A percentile compares a stretch with the other conserved stretches of the same genome.
These are phyloP conservation scores for Nothobranchius furzeri DNA, from an alignment of 2,113 vertebrate genomes.

Conservation along the genomic window DNA sequence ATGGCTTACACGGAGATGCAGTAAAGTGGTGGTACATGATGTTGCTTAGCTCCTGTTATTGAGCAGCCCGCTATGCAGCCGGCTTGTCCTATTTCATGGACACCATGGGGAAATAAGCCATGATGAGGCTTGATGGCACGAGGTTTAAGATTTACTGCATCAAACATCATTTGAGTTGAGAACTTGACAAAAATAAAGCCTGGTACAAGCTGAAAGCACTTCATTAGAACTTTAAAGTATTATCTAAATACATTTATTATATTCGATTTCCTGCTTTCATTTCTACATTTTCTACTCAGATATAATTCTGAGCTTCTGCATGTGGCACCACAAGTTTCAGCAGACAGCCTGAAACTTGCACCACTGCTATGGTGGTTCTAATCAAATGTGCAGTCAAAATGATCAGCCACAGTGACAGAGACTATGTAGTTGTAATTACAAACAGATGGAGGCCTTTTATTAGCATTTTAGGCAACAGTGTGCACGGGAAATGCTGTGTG, in stretches of 20 bases:
- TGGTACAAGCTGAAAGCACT: slow-evolving; percentile 85
- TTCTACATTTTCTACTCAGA: too few relatives aligned
- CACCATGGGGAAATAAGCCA: slow-evolving; percentile 95
- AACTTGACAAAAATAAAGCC: slow-evolving; percentile 94
- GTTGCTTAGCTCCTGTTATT: slow-evolving; percentile 90
- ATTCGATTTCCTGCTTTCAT: too few relatives aligned
- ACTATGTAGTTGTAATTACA: slow-evolving; percentile 99
- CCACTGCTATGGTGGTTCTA: slow-evolving; percentile 87
- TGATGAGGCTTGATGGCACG: slow-evolving; percentile 91
- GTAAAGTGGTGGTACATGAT: slow-evolving; percentile 89
- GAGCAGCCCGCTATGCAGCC: slow-evolving; percentile 88
- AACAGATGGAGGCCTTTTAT: slow-evolving; percentile 99
- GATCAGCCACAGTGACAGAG: slow-evolving; percentile 96
- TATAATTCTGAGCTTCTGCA: background rate
- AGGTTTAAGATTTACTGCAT: slow-evolving; percentile 81
- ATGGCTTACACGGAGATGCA: slow-evolving; percentile 71
- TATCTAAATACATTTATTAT: too few relatives aligned
- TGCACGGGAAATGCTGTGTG: slow-evolving; percentile 98
- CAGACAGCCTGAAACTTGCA: slow-evolving; percentile 34
- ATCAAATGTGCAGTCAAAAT: slow-evolving; percentile 99
- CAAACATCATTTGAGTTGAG: slow-evolving; percentile 95
- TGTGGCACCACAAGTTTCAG: slow-evolving; percentile 13
- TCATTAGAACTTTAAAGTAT: slow-evolving; percentile 78
- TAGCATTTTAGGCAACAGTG: slow-evolving; percentile 97
- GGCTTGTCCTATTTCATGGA: slow-evolving; percentile 94